Evolutionary conservation across 1,140 invertebrate species (phyloP), one percentile per base, ranked within the genome.

Genomic region (Drosophila sturtevanti): DNA sequence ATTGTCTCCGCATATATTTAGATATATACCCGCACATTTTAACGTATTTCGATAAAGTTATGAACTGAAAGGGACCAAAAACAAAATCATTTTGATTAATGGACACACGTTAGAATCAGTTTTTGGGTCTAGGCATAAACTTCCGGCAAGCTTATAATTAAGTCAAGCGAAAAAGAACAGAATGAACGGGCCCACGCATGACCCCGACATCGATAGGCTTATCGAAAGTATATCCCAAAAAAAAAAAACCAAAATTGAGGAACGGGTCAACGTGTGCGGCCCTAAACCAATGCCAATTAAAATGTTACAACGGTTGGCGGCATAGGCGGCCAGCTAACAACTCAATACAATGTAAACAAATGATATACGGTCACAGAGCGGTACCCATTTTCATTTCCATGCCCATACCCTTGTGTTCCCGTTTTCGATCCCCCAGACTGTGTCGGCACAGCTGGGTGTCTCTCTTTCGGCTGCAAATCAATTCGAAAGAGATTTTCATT

Each of bases 311-410:
- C 51, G 60, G 52, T 38, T 78, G 77, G 78, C 81, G 74, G 21
- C 52, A 31, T 31, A 31, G 81, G 77, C 74, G 70, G 74, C 54
- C 61, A 72, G 67, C 81, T 81, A 87, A 87, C 82, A 87, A 89
- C 82, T 87, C 82, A 87, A 87, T 87, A 82, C 82, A 87, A 87
- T 89, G 84, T 87, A 87, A 87, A 89, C 82, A 87, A 87, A 87
- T 87, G 82, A 87, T 87, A 87, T 87, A 87, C 84, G 84, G 84
- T 89, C 82, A 67, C 76, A 75, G 69, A 68, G 70, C 58, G 58
- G 22, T 41, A 60, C 16, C 52, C 44, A 35, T 37, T 60, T 44
- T 35, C 60, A 51, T 41, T 51, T 21, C n/a, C n/a, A 68, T 18
- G 31, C 31, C 21, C 69, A 38, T 37, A 69, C 37, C 35, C 52